A percentile compares a stretch with the other conserved stretches of the same genome.
These are phyloP conservation scores for Caerostris darwini DNA, from an alignment of 1,140 invertebrate species.

Conservation along the genomic window DNA sequence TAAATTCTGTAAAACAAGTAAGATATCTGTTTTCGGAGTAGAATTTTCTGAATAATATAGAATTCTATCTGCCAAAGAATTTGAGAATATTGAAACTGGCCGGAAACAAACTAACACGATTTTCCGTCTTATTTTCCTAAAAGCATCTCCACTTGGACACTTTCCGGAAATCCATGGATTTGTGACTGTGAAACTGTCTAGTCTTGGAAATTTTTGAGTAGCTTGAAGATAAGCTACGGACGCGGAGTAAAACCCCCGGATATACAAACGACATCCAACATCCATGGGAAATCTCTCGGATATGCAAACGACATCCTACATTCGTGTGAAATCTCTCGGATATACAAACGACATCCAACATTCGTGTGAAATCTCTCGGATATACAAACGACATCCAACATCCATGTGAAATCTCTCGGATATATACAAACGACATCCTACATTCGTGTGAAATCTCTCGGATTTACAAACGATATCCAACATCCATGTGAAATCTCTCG, in stretches of 20 bases:
- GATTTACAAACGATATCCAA: too few relatives aligned
- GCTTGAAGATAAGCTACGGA: background rate
- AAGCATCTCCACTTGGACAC: background rate
- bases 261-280: too few relatives aligned
- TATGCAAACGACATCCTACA: too few relatives aligned
- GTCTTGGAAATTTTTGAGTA: conserved; percentile 15
- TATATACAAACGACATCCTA: too few relatives aligned
- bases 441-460: too few relatives aligned
- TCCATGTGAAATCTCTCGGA: background rate
- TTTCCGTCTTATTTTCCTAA: background rate
- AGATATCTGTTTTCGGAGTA: conserved; percentile 9
- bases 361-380: too few relatives aligned
- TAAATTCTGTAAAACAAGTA: background rate
- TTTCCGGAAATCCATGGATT: conserved; percentile 62
- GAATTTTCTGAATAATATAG: background rate
- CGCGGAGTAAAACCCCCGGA: too few relatives aligned
- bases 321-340: too few relatives aligned
- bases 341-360: too few relatives aligned
- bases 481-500: too few relatives aligned
- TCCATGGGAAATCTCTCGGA: too few relatives aligned
- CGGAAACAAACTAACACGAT: conserved; percentile 20
- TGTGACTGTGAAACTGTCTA: conserved; percentile 48
- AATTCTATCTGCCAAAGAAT: conserved; percentile 47
- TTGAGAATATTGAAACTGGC: conserved; percentile 15
- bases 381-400: too few relatives aligned